Evolutionary conservation across 2,113 vertebrate genomes (phyloP).

Genomic region (Rhegmatorhina hoffmannsi): DNA sequence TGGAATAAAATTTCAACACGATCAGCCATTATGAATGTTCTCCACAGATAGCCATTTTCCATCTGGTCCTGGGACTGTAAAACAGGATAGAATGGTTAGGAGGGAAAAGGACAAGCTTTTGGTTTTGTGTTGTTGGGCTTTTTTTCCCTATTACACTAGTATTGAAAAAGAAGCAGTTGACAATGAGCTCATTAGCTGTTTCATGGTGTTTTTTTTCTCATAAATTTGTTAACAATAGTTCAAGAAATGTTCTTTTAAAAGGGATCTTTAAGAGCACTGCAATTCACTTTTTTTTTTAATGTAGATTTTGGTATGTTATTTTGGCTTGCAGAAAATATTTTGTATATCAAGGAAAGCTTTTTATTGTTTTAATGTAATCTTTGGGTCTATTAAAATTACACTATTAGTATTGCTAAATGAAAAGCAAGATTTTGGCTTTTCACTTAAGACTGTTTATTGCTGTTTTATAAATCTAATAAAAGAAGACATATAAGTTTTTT

Average conservation of each 20-base stretch:
- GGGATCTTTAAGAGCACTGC: background rate
- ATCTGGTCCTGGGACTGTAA: background rate
- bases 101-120: background rate
- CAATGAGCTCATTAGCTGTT: background rate
- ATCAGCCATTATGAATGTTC: background rate
- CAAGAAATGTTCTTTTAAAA: background rate
- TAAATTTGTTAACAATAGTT: background rate
- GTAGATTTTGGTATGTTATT: background rate
- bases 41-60: background rate
- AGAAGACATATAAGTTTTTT: background rate
- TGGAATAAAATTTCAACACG: background rate
- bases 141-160: background rate
- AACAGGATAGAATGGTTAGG: background rate
- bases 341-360: background rate
- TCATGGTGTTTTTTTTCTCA: background rate
- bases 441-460: fast-evolving
- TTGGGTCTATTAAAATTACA: background rate
- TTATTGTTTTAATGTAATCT: background rate
- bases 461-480: background rate
- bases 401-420: background rate
- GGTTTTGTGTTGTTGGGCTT: background rate
- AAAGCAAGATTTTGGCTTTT: background rate
- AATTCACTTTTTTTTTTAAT: background rate
- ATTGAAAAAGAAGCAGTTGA: background rate
- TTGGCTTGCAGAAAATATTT: background rate